Evolutionary conservation across 2,113 vertebrate species (phyloP).

Genomic region (Gopherus flavomarginatus): DNA sequence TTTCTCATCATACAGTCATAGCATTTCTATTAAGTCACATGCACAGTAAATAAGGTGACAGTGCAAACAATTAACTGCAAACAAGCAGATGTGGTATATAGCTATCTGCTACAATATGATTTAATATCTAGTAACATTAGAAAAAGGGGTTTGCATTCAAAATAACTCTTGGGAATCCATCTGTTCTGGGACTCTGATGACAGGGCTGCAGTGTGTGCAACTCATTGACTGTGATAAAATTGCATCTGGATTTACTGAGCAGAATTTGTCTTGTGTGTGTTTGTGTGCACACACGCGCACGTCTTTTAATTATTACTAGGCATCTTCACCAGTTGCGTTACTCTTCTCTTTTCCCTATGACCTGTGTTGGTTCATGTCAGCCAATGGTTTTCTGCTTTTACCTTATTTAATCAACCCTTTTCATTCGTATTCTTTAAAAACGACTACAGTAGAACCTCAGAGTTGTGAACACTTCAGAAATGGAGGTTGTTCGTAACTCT

Average conservation of each 20-base stretch:
- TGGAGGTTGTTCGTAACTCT: too few species aligned
- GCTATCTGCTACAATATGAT: neutral
- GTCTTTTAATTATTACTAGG: neutral
- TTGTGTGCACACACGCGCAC: fast-evolving
- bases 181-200: too few species aligned
- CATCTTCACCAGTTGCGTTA: neutral
- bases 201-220: neutral
- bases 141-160: neutral
- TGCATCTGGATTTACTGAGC: neutral
- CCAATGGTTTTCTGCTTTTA: fast-evolving
- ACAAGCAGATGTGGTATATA: neutral
- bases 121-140: neutral
- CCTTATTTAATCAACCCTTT: fast-evolving
- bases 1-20: neutral
- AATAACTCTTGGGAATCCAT: neutral
- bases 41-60: neutral
- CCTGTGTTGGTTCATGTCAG: neutral
- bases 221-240: neutral
- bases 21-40: neutral
- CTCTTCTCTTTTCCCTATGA: neutral
- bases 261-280: neutral
- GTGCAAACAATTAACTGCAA: fast-evolving
- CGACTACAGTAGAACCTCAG: too few species aligned
- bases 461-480: too few species aligned
- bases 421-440: neutral